Percentiles rank a stretch among this genome's conserved stretches.
These are phyloP conservation scores for Anableps anableps DNA, from an alignment of 2,797 vertebrate genomes.

Conservation along the genomic window DNA sequence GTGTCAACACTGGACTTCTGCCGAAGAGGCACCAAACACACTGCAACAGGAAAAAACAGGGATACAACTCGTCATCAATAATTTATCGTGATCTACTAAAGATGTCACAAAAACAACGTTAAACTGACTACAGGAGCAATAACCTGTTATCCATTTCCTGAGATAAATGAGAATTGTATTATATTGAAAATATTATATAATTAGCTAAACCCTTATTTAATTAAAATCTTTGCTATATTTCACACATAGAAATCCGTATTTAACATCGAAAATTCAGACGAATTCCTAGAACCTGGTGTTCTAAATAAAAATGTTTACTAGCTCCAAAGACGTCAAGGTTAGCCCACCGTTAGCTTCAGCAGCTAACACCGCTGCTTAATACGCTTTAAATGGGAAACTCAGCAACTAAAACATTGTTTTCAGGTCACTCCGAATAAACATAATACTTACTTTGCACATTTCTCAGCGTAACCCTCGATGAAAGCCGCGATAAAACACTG, in stretches of 20 bases:
- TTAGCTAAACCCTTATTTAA: neutral
- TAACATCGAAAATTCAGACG: neutral
- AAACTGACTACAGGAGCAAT: neutral
- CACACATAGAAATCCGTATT: neutral
- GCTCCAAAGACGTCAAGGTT: slow-evolving; percentile 50
- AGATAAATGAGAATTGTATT: neutral
- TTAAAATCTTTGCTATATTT: neutral
- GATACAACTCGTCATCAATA: neutral
- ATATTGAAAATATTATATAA: neutral
- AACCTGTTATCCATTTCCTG: neutral
- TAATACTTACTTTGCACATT: slow-evolving; percentile 56
- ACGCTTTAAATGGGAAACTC: neutral
- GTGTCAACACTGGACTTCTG: slow-evolving; percentile 45
- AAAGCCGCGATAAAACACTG: slow-evolving; percentile 28
- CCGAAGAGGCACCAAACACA: slow-evolving; percentile 52
- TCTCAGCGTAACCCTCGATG: neutral
- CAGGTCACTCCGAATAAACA: too few relatives aligned
- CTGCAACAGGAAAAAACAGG: slow-evolving; percentile 40
- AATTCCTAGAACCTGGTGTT: neutral
- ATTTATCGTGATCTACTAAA: neutral
- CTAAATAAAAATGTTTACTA: neutral
- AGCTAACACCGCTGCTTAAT: neutral
- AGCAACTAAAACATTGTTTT: neutral
- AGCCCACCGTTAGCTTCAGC: slow-evolving; percentile 42
- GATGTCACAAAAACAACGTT: neutral